A percentile compares a stretch with the other conserved stretches of the same genome.
phyloP scores from a whole-genome alignment of 2,797 vertebrate species.

The Schizothorax lantsangensis region DNA sequence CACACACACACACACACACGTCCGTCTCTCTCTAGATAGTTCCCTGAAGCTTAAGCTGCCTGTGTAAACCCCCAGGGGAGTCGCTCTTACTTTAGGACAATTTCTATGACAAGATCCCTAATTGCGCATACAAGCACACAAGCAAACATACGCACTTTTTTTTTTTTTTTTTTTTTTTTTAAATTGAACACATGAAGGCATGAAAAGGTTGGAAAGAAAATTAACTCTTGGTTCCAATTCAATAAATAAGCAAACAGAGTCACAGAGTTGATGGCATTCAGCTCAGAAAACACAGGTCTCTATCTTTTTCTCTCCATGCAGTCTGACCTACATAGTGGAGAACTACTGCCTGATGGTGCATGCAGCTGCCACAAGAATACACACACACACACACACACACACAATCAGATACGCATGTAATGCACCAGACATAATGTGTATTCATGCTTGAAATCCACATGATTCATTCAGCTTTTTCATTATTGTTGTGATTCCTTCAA shows the following conservation, averaged over 20 bases:
- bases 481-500: not conserved
- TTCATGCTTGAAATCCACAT: conserved; percentile 25
- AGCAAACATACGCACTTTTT: not conserved
- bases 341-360: conserved; percentile 52
- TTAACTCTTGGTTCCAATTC: not conserved
- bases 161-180: not conserved
- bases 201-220: not conserved
- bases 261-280: conserved; percentile 12
- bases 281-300: conserved; percentile 5
- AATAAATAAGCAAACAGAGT: conserved; percentile 11
- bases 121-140: conserved; percentile 21
- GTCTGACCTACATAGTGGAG: conserved; percentile 64
- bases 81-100: conserved; percentile 10
- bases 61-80: conserved; percentile 30
- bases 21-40: conserved; percentile 35
- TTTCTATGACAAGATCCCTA: conserved; percentile 24
- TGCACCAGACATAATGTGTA: conserved; percentile 35
- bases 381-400: conserved; percentile 19
- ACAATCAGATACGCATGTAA: conserved; percentile 24
- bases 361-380: conserved; percentile 57
- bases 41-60: conserved; percentile 35
- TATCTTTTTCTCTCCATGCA: conserved; percentile 44
- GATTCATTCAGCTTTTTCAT: conserved; percentile 36
- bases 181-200: conserved; percentile 1
- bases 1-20: conserved; percentile 36